phyloP scores from a whole-genome alignment of 2,797 vertebrate species.

The Tapirus indicus region DNA sequence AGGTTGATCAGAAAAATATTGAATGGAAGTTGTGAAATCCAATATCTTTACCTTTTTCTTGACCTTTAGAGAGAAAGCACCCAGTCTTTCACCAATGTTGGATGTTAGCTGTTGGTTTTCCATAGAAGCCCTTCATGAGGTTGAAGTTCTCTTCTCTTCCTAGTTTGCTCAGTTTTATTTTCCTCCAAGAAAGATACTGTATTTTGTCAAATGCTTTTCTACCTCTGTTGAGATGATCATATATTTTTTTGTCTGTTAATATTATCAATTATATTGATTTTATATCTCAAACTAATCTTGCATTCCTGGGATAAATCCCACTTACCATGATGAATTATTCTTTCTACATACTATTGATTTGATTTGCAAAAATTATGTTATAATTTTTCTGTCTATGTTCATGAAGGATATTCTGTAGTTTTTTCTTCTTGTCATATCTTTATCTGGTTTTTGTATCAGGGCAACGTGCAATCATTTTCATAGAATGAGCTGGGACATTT shows the following conservation, averaged over 20 bases:
- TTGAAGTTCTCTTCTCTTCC: not conserved
- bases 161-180: not conserved
- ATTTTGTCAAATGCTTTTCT: not conserved
- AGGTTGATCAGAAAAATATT: not conserved
- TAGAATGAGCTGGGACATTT: not conserved
- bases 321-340: not conserved
- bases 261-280: not conserved
- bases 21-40: not conserved
- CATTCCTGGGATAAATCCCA: not conserved
- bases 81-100: not conserved
- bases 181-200: not conserved
- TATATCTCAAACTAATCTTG: not conserved
- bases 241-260: not conserved
- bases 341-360: not conserved
- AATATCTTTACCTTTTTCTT: not conserved
- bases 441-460: too few species aligned
- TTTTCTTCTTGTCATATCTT: not conserved
- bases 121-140: not conserved
- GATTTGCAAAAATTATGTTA: not conserved
- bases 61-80: not conserved
- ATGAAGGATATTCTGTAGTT: not conserved
- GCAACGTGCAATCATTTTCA: not conserved
- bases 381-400: not conserved
- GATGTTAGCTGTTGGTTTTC: not conserved
- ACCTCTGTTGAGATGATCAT: not conserved